These are phyloP conservation scores for Clarias batrachus DNA, from an alignment of 2,113 vertebrate genomes.

Conservation along the genomic window DNA sequence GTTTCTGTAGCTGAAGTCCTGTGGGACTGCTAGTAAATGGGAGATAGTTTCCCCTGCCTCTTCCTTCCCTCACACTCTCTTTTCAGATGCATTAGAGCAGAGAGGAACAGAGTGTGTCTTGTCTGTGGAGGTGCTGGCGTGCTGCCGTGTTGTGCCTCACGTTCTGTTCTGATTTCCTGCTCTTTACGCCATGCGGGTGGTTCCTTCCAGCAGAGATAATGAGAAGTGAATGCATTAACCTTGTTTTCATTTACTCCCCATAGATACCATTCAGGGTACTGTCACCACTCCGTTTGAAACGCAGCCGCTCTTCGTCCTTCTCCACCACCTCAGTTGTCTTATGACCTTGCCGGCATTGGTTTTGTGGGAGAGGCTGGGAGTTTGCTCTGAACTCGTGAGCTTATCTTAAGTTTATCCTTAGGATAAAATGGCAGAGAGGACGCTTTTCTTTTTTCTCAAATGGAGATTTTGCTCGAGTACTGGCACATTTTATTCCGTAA, in stretches of 20 bases:
- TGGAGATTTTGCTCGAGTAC: neutral
- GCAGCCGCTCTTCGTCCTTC: constrained; percentile 42
- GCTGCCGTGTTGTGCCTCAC: constrained; percentile 39
- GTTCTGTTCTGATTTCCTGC: constrained; percentile 70
- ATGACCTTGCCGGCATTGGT: constrained; percentile 21
- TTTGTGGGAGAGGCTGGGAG: constrained; percentile 35
- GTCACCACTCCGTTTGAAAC: constrained; percentile 56
- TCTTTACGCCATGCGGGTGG: constrained; percentile 63
- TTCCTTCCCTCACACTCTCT: constrained; percentile 47
- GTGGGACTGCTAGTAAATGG: neutral
- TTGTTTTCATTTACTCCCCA: constrained; percentile 76
- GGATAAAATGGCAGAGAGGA: neutral
- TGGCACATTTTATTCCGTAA: constrained; percentile 29
- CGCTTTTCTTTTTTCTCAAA: constrained; percentile 17
- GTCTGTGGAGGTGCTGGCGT: constrained; percentile 44
- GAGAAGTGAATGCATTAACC: constrained; percentile 75
- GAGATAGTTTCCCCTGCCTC: constrained; percentile 38
- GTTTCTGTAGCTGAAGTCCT: neutral
- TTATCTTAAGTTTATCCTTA: constrained; percentile 33
- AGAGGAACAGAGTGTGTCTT: constrained; percentile 56
- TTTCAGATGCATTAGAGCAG: constrained; percentile 51
- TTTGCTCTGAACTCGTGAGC: constrained; percentile 25
- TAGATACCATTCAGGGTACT: constrained; percentile 58
- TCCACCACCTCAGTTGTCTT: neutral
- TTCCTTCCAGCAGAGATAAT: constrained; percentile 67